These are phyloP conservation scores for Melitaea athalia DNA, from an alignment of 2,888 invertebrate genomes.

Conservation along the genomic window DNA sequence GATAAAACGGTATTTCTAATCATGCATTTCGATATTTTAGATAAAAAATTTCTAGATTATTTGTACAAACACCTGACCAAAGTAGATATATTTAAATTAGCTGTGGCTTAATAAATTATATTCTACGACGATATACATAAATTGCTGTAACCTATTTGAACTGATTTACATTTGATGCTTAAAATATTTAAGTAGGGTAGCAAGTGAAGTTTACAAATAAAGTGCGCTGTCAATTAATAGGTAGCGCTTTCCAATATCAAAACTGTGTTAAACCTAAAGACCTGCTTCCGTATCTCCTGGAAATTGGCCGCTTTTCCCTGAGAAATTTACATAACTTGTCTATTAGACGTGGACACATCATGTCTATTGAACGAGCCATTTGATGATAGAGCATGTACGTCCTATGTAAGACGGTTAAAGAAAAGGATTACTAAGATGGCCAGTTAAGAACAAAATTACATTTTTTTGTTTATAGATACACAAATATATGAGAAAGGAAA, in stretches of 20 bases:
- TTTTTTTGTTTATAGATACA: too few species aligned
- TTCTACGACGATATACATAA: neutral
- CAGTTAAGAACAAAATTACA: neutral
- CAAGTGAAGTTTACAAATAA: slow-evolving; percentile 28
- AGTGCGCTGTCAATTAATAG: slow-evolving; percentile 33
- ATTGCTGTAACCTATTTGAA: neutral
- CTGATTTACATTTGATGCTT: slow-evolving; percentile 15
- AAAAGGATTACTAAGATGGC: neutral
- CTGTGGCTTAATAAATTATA: neutral
- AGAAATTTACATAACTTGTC: slow-evolving; percentile 64
- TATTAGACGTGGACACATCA: slow-evolving; percentile 10
- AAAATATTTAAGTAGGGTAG: slow-evolving; percentile 25
- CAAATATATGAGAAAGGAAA: too few species aligned
- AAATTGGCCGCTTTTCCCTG: slow-evolving; percentile 63
- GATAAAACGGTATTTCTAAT: too few species aligned
- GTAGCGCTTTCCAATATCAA: slow-evolving; percentile 34
- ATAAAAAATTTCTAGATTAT: neutral
- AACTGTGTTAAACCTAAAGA: slow-evolving; percentile 30
- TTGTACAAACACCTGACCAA: neutral
- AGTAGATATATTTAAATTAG: neutral
- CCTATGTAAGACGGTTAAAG: neutral
- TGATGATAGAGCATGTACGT: neutral
- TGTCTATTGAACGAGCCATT: neutral
- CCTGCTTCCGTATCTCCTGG: slow-evolving; percentile 51
- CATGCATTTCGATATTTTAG: too few species aligned